These are phyloP conservation scores for Eunapius fragilis DNA, from an alignment of 37 sponge, comb jelly and placozoan species.

Conservation along the genomic window DNA sequence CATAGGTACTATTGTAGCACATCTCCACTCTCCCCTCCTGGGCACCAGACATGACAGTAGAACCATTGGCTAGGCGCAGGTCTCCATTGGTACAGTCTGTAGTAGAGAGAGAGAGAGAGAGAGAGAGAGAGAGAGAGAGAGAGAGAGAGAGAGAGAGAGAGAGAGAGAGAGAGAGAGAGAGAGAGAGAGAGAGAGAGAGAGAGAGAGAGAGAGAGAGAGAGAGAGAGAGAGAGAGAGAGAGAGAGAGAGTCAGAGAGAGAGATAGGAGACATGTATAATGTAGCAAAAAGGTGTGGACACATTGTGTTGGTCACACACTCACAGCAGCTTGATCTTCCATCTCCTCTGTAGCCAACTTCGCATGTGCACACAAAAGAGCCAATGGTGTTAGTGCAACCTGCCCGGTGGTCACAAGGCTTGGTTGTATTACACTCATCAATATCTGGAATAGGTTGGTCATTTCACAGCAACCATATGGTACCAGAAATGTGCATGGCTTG, in stretches of 20 bases:
- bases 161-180: not conserved
- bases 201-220: not conserved
- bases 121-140: not conserved
- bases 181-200: not conserved
- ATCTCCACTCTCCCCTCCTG: conserved; percentile 19
- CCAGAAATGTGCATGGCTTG: not conserved
- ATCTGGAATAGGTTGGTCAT: not conserved
- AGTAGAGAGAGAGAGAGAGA: not conserved
- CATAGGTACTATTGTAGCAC: not conserved
- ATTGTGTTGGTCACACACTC: not conserved
- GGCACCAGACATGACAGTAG: not conserved
- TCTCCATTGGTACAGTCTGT: conserved; percentile 15
- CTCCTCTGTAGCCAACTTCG: conserved; percentile 18
- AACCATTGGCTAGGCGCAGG: conserved; percentile 11
- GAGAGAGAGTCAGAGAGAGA: too few relatives aligned
- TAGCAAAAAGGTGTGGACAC: not conserved
- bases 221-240: not conserved
- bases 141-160: not conserved
- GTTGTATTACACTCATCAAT: not conserved
- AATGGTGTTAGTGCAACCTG: conserved; percentile 17
- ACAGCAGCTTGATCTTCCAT: conserved; percentile 6
- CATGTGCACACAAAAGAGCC: conserved; percentile 23
- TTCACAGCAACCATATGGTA: not conserved
- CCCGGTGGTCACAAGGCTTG: conserved; percentile 10
- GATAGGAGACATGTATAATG: too few relatives aligned